A percentile compares a stretch with the other conserved stretches of the same genome.
Evolutionary conservation across 2,113 vertebrate genomes (phyloP).

Genomic region (Poeciliopsis retropinna): DNA sequence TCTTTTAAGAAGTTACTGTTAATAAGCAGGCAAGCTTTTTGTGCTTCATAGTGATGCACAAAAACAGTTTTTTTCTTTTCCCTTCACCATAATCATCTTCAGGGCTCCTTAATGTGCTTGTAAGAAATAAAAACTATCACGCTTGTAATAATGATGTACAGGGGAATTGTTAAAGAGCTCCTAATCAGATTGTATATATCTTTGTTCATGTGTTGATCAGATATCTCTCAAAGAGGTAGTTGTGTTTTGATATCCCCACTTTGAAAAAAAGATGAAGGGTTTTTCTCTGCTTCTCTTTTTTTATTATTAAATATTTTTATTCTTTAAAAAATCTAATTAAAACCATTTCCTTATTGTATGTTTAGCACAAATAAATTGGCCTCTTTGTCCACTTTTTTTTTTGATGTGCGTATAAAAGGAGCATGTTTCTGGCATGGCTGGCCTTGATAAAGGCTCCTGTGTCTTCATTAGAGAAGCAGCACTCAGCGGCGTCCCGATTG

Average conservation of each 20-base stretch:
- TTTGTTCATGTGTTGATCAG: slow-evolving; percentile 54
- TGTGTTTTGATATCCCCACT: slow-evolving; percentile 46
- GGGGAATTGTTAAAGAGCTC: slow-evolving; percentile 40
- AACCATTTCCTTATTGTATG: slow-evolving; percentile 48
- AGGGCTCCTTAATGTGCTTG: slow-evolving; percentile 45
- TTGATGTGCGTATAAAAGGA: slow-evolving; percentile 60
- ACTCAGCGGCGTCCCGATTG: slow-evolving; percentile 62
- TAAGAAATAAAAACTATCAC: slow-evolving; percentile 42
- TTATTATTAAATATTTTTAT: too few relatives aligned
- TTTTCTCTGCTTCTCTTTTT: slow-evolving; percentile 13
- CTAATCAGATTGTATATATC: slow-evolving; percentile 56
- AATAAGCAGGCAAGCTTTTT: slow-evolving; percentile 69
- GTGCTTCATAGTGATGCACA: slow-evolving; percentile 64
- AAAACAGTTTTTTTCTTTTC: slow-evolving; percentile 41
- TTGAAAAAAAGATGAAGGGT: slow-evolving; percentile 55
- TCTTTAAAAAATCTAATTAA: slow-evolving; percentile 40
- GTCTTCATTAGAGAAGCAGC: slow-evolving; percentile 75
- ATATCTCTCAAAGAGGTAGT: slow-evolving; percentile 58
- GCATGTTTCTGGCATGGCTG: slow-evolving; percentile 19
- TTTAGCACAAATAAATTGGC: slow-evolving; percentile 56
- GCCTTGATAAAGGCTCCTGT: slow-evolving; percentile 61
- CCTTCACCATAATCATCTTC: slow-evolving; percentile 45
- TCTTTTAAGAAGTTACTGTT: slow-evolving; percentile 82
- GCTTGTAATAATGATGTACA: slow-evolving; percentile 52
- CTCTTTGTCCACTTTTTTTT: slow-evolving; percentile 47